These are phyloP conservation scores for Callinectes sapidus DNA, from an alignment of 2,888 invertebrate species.

Conservation along the genomic window DNA sequence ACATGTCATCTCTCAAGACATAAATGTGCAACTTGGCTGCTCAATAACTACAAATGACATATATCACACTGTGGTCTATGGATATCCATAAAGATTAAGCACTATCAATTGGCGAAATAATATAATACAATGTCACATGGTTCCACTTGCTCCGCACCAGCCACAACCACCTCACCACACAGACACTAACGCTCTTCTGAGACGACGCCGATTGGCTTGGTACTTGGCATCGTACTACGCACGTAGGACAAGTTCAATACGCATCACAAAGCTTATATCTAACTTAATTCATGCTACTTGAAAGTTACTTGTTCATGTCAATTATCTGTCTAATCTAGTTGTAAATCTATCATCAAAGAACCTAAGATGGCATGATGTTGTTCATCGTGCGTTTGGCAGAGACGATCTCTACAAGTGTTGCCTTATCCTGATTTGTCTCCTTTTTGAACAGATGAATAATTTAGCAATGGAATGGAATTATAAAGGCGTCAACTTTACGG, in stretches of 20 bases:
- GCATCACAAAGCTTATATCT: not conserved
- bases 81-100: not conserved
- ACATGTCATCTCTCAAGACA: not conserved
- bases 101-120: not conserved
- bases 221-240: not conserved
- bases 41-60: not conserved
- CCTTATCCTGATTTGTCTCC: not conserved
- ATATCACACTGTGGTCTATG: not conserved
- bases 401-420: not conserved
- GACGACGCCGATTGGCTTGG: not conserved
- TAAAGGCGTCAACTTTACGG: not conserved
- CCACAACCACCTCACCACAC: not conserved
- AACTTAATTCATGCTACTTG: not conserved
- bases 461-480: not conserved
- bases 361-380: not conserved
- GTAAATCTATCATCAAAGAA: not conserved
- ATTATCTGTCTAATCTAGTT: not conserved
- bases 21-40: not conserved
- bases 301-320: not conserved
- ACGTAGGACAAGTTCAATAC: not conserved
- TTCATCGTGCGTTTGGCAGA: not conserved
- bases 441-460: not conserved
- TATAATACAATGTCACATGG: conserved; percentile 13
- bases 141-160: not conserved
- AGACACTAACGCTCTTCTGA: conserved; percentile 12